Evolutionary conservation across 1,140 invertebrate species (phyloP).

Genomic region (Probaryconus sp.): DNA sequence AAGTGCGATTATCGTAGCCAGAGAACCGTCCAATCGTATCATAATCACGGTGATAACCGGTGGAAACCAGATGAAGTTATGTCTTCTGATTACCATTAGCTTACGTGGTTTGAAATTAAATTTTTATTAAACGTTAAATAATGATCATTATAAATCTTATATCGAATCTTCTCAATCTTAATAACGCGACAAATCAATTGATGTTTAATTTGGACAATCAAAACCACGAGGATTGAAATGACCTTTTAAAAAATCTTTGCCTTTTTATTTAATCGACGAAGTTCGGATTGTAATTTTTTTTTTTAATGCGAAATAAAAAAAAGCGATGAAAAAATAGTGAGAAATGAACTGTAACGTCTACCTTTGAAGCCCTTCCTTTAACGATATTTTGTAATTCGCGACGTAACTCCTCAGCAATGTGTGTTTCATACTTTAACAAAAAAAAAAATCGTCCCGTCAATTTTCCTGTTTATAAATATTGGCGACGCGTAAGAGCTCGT

Average conservation of each 20-base stretch:
- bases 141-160: too few species aligned
- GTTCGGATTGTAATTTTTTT: constrained; percentile 15
- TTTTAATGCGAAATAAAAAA: not conserved
- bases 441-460: constrained; percentile 1
- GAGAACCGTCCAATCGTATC: too few species aligned
- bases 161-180: constrained; percentile 10
- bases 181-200: constrained; percentile 20
- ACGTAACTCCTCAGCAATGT: not conserved
- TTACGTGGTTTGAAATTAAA: too few species aligned
- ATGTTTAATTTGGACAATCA: constrained; percentile 19
- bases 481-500: constrained; percentile 38
- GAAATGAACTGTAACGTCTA: too few species aligned
- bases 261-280: too few species aligned
- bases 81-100: too few species aligned
- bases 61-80: too few species aligned
- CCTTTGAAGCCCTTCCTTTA: too few species aligned
- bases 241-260: too few species aligned
- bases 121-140: too few species aligned
- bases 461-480: constrained; percentile 61
- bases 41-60: too few species aligned
- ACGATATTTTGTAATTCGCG: too few species aligned
- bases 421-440: not conserved
- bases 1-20: not conserved
- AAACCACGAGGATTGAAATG: constrained; percentile 16
- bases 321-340: not conserved